Percentiles rank a stretch among this genome's conserved stretches.
These are phyloP conservation scores for Chelonus insularis DNA, from an alignment of 1,140 invertebrate genomes.

Conservation along the genomic window DNA sequence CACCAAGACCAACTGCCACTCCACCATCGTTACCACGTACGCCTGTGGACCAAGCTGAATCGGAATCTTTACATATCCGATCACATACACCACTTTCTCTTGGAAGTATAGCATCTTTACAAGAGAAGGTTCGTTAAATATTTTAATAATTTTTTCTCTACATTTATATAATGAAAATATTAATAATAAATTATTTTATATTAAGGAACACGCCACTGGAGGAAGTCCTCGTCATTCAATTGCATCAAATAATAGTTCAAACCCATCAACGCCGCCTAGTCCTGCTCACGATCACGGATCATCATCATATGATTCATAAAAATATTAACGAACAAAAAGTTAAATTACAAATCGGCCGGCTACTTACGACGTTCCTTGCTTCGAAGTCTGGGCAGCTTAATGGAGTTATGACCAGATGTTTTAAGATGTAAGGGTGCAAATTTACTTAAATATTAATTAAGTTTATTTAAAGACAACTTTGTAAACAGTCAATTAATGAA, in stretches of 20 bases:
- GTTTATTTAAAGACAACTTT: slow-evolving; percentile 21
- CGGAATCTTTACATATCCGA: slow-evolving; percentile 61
- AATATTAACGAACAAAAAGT: not conserved
- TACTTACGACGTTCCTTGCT: slow-evolving; percentile 24
- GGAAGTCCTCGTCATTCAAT: slow-evolving; percentile 75
- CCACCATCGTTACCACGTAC: slow-evolving; percentile 62
- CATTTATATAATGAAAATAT: slow-evolving; percentile 18
- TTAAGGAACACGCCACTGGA: slow-evolving; percentile 59
- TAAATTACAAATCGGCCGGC: slow-evolving; percentile 14
- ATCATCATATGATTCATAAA: slow-evolving; percentile 68
- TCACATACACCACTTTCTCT: slow-evolving; percentile 69
- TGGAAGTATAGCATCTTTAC: slow-evolving; percentile 74
- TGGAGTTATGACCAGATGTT: slow-evolving; percentile 11
- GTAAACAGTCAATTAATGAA: not conserved
- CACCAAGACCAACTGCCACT: slow-evolving; percentile 60
- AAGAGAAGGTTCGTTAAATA: slow-evolving; percentile 65
- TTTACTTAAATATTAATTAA: slow-evolving; percentile 14
- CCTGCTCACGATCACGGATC: slow-evolving; percentile 73
- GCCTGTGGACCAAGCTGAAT: slow-evolving; percentile 58
- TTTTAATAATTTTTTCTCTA: not conserved
- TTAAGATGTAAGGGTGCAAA: slow-evolving; percentile 6
- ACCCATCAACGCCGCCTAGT: slow-evolving; percentile 75
- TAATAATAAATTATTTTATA: slow-evolving; percentile 37
- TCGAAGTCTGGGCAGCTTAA: slow-evolving; percentile 18
- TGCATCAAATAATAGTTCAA: slow-evolving; percentile 81